Conservation (phyloP, 2,888 invertebrate genomes). For the Crepidodera aurea region DNA sequence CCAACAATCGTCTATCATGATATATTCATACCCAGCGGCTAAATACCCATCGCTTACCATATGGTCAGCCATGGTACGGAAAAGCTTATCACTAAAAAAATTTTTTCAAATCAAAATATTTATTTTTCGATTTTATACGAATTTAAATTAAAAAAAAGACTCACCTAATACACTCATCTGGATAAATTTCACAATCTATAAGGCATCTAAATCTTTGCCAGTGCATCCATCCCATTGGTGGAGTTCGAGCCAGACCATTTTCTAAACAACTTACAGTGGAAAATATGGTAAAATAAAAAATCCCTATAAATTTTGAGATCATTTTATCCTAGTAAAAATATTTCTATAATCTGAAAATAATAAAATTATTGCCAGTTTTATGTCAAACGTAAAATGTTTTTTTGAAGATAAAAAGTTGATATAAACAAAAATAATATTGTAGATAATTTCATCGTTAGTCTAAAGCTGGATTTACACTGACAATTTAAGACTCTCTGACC, state of each 20-base stretch:
- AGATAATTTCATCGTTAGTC: too few species aligned
- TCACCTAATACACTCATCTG: constrained; percentile 52
- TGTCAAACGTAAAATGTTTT: too few species aligned
- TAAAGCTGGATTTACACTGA: too few species aligned
- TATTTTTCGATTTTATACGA: too few species aligned
- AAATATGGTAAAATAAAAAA: neutral
- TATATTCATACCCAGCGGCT: constrained; percentile 68
- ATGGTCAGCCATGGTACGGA: constrained; percentile 65
- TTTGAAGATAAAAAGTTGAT: too few species aligned
- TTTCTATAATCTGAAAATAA: neutral
- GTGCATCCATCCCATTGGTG: constrained; percentile 79
- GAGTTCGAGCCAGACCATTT: constrained; percentile 72
- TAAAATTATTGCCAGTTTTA: too few species aligned
- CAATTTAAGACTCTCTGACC: too few species aligned
- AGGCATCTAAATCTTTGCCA: constrained; percentile 75
- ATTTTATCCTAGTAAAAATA: too few species aligned
- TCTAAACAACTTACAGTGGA: constrained; percentile 52
- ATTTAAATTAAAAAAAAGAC: too few species aligned
- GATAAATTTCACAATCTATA: constrained; percentile 70
- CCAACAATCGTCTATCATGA: constrained; percentile 72
- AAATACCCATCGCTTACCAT: constrained; percentile 68
- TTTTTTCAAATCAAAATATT: too few species aligned
- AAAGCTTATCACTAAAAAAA: constrained; percentile 65
- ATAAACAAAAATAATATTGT: too few species aligned
- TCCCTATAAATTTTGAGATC: neutral